Evolutionary conservation across 1,140 invertebrate species (phyloP), one percentile per base, ranked within the genome.

Genomic region (Vollenhovia emeryi): DNA sequence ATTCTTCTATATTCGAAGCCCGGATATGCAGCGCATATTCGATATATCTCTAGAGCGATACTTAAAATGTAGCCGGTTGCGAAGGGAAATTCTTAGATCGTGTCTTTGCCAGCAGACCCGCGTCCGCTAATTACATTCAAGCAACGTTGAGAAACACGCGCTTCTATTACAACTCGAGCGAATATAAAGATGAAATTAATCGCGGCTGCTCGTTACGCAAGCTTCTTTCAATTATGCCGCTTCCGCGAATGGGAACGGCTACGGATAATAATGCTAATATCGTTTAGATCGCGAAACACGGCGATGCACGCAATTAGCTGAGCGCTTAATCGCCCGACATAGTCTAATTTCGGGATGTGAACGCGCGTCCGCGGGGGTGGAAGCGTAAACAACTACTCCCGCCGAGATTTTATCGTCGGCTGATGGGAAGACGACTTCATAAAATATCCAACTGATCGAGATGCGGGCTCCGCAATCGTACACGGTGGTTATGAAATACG

Each of bases 21-120:
- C 36, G 86, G 62, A 78, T n/a, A n/a, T 74, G 86, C 75, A 88
- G 62, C 75, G 76, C 64, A 86, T 82, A 82, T 89, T 89, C 82
- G 55, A 87, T 82, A 87, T 82, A 68, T 76, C 55, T 52, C 83
- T 69, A 82, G 88, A 89, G 80, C 40, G 83, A 57, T 55, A 69
- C 69, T 86, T 82, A 86, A n/a, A 88, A 78, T 82, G 60, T 86
- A 80, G 30, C 6, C 5, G n/a, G 40, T 33, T 55, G 15, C 18
- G 11, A 55, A 13, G 21, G 15, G 30, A 80, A 40, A 80, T 57
- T 71, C 50, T 71, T 71, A 80, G 24, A 13, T n/a, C 24, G 11
- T n/a, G 6, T 71, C 52, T 80, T 21, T 43, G 13, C 57, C 30
- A 55, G 4, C 43, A 69, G 50, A 68, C n/a, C 18, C 2, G 11